Percentiles rank a stretch among this genome's conserved stretches.
Evolutionary conservation across 92 coral and sea anemone species (phyloP).

Genomic region (Virgularia gustaviana): DNA sequence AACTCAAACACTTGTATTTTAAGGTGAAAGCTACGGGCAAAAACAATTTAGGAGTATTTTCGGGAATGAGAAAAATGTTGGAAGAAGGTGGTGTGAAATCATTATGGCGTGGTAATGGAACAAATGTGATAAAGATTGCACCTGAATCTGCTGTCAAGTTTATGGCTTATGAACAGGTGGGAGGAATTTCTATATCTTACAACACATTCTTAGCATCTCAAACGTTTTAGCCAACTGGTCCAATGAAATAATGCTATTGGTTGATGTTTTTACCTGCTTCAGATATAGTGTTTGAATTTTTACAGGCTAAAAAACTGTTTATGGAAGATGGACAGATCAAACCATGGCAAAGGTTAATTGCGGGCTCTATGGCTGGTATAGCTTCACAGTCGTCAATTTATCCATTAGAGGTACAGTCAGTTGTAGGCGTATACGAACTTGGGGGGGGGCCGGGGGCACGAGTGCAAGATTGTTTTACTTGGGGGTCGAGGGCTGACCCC

Average conservation of each 20-base stretch:
- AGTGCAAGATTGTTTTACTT: not conserved
- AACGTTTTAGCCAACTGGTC: too few species aligned
- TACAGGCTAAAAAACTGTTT: conserved; percentile 88
- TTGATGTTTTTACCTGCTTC: too few species aligned
- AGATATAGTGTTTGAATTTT: not conserved
- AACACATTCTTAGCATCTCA: too few species aligned
- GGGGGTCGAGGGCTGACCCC: too few species aligned
- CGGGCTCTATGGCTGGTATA: conserved; percentile 98
- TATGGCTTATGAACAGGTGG: conserved; percentile 98
- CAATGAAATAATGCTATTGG: too few species aligned
- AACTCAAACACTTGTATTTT: not conserved
- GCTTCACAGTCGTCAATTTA: conserved; percentile 92
- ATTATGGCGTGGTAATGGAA: conserved; percentile 98
- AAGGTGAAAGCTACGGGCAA: conserved; percentile 88
- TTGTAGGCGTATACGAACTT: not conserved
- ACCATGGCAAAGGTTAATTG: conserved; percentile 77
- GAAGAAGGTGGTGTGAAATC: conserved; percentile 87
- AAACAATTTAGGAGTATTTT: conserved; percentile 69
- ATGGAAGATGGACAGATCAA: conserved; percentile 82
- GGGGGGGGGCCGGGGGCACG: not conserved
- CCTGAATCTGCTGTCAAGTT: conserved; percentile 96
- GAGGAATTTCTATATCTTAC: too few species aligned
- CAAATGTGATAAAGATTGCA: conserved; percentile 93
- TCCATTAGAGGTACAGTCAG: conserved; percentile 97
- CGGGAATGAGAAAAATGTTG: conserved; percentile 76